Conservation (phyloP, 2,797 vertebrate genomes). For the Ptychobarbus kaznakovi region DNA sequence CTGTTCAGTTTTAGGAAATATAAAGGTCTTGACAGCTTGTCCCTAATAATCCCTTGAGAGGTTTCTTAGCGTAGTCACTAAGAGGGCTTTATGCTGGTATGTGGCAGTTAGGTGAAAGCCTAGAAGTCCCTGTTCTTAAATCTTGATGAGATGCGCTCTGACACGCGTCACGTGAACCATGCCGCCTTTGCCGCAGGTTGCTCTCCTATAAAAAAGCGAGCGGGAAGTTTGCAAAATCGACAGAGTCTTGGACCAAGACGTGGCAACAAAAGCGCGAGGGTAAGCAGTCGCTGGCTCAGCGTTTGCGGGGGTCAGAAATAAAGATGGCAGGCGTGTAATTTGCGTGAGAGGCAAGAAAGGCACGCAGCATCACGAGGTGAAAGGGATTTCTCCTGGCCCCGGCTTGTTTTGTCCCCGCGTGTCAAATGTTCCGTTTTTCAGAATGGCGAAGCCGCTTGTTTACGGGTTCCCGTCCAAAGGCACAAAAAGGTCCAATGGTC, state of each 20-base stretch:
- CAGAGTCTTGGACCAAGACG: slow-evolving; percentile 21
- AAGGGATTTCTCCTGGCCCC: slow-evolving; percentile 89
- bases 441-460: slow-evolving; percentile 67
- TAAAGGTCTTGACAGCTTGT: slow-evolving; percentile 31
- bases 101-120: slow-evolving; percentile 38
- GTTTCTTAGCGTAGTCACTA: slow-evolving; percentile 20
- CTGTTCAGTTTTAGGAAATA: slow-evolving; percentile 10
- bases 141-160: slow-evolving; percentile 51
- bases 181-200: slow-evolving; percentile 47
- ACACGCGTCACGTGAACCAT: slow-evolving; percentile 56
- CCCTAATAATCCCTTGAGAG: slow-evolving; percentile 23
- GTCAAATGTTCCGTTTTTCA: slow-evolving; percentile 79
- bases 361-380: slow-evolving; percentile 87
- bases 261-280: slow-evolving; percentile 45
- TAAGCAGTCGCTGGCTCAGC: slow-evolving; percentile 55
- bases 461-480: slow-evolving; percentile 75
- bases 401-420: slow-evolving; percentile 82
- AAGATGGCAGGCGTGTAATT: slow-evolving; percentile 81
- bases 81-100: slow-evolving; percentile 35
- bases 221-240: slow-evolving; percentile 2
- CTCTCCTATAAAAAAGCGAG: slow-evolving; percentile 50
- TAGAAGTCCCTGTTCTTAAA: slow-evolving; percentile 23
- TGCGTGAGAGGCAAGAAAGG: slow-evolving; percentile 73
- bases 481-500: slow-evolving; percentile 59
- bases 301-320: slow-evolving; percentile 71